Conservation (phyloP, 2,113 vertebrate species). For the Phycodurus eques region DNA sequence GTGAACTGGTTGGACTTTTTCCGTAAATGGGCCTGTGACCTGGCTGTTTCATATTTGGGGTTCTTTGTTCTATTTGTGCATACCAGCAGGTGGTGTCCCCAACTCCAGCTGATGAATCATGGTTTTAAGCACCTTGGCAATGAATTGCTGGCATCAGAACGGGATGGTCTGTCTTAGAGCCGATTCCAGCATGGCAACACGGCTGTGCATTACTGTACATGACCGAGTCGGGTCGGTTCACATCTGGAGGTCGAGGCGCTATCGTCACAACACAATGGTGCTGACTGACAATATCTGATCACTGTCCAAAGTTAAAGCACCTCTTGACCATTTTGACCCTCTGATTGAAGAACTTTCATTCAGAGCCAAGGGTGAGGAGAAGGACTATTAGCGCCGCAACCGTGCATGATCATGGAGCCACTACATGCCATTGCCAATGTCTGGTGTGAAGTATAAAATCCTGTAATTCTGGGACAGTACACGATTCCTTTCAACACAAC, state of each 20-base stretch:
- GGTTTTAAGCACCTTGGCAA: constrained; percentile 1
- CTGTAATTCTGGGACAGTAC: no score
- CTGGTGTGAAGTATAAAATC: no score
- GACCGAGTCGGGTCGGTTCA: not conserved
- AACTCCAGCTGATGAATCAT: constrained; percentile 13
- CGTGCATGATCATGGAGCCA: no score
- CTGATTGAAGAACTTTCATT: constrained; percentile 32
- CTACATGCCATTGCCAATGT: no score
- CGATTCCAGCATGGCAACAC: not conserved
- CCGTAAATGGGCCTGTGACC: constrained; percentile 29
- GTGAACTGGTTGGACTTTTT: constrained; percentile 23
- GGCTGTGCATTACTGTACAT: no score
- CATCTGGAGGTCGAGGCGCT: constrained; percentile 25
- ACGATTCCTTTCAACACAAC: no score
- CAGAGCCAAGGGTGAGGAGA: constrained; percentile 18
- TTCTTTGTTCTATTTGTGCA: constrained; percentile 18
- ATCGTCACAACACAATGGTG: constrained; percentile 29
- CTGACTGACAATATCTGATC: constrained; percentile 52
- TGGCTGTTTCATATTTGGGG: constrained; percentile 21
- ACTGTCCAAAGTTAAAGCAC: constrained; percentile 29
- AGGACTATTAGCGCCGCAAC: not conserved
- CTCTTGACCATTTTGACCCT: constrained; percentile 49
- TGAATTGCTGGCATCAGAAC: constrained; percentile 13
- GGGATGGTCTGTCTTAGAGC: not conserved
- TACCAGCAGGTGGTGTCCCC: constrained; percentile 25